Evolutionary conservation across 2,888 invertebrate genomes (phyloP).

Genomic region (Thalpophila matura): DNA sequence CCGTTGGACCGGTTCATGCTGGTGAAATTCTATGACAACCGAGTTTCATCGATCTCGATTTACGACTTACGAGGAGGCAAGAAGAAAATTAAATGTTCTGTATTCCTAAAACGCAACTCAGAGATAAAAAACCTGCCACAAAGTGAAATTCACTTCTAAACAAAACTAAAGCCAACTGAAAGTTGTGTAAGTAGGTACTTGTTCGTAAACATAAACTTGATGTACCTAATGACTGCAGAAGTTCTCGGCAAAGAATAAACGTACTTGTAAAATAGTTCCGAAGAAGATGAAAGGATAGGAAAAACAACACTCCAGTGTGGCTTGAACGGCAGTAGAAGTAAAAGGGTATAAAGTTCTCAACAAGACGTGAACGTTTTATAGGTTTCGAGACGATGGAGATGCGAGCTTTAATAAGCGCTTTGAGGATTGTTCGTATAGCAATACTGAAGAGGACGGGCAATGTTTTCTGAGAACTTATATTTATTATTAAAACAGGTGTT

Average conservation of each 20-base stretch:
- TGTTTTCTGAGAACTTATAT: conserved; percentile 13
- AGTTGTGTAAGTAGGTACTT: background rate
- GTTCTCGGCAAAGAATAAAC: conserved; percentile 11
- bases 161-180: background rate
- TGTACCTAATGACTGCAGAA: background rate
- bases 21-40: background rate
- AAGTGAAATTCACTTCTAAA: conserved; percentile 2
- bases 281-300: conserved; percentile 21
- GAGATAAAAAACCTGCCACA: background rate
- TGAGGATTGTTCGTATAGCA: conserved; percentile 4
- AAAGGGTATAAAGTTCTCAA: conserved; percentile 48
- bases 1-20: background rate
- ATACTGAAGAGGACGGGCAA: background rate
- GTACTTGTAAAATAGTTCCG: conserved; percentile 18
- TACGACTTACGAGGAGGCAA: background rate
- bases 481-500: conserved; percentile 16
- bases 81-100: background rate
- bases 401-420: conserved; percentile 25
- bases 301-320: conserved; percentile 25
- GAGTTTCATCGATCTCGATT: too few relatives aligned
- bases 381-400: conserved; percentile 19
- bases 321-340: conserved; percentile 14
- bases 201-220: conserved; percentile 19
- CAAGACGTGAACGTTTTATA: conserved; percentile 42
- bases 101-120: background rate